Evolutionary conservation across 2,113 vertebrate species (phyloP), one percentile per base, ranked within the genome.

Genomic region (Phainopepla nitens): DNA sequence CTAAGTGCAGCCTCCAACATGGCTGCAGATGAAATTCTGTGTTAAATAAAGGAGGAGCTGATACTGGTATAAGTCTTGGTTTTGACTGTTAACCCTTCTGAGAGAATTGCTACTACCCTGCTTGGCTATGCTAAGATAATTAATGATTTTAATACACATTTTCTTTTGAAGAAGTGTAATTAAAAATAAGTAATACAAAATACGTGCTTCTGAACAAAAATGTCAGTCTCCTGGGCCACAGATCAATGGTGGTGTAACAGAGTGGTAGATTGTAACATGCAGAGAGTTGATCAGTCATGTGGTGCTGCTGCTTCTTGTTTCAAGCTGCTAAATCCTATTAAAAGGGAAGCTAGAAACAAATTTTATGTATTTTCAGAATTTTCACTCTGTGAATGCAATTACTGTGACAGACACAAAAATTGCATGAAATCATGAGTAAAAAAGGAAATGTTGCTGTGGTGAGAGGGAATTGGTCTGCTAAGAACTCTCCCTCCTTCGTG

Each of bases 251-350:
- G 47, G 39, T 53, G 21, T 60, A 41, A 56, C n/a, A 50, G 35
- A 69, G 24, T 45, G 11, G 39, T 25, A 56, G 68, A 62, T 39
- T 42, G n/a, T 41, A 92, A 41, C 27, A 51, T 10, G 44, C 60
- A 78, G 54, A 39, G 57, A 56, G 42, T 42, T 2, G 3, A 61
- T 65, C 47, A 13, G 23, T 90, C 79, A 44, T 8, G 1, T 45
- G 45, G 28, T 70, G 44, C 64, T 60, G 19, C 36, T 91, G 93
- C 51, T 87, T 35, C 62, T 70, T 49, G 2, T 87, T 91, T 95
- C 64, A 89, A 90, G 82, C 75, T 86, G 76, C 75, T 92, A 86
- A 88, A 93, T 86, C 64, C 66, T 81, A 71, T 92, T 72, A 89
- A 81, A 87, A 73, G 5, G 22, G 66, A 83, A 93, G 49, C 19